Evolutionary conservation across 1,140 invertebrate species (phyloP).

Genomic region (Neoseiulus cucumeris): DNA sequence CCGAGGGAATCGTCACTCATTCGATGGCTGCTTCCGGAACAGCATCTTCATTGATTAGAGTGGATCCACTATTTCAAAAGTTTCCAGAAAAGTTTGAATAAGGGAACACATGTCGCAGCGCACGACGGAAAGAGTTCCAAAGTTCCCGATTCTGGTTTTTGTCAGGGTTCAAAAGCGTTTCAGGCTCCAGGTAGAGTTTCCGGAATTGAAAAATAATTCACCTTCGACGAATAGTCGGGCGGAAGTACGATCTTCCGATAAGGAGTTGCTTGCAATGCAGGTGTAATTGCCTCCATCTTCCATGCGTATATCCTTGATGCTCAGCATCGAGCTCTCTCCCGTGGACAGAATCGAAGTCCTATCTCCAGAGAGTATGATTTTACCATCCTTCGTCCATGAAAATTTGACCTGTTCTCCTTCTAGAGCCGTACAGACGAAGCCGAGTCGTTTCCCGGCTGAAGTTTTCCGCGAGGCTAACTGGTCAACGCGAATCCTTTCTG

Average conservation of each 20-base stretch:
- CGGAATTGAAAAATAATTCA: background rate
- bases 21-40: too few species aligned
- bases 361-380: background rate
- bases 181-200: too few species aligned
- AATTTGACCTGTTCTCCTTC: background rate
- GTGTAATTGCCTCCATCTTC: background rate
- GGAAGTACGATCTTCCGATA: background rate
- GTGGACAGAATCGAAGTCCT: background rate
- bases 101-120: too few species aligned
- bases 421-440: background rate
- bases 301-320: background rate
- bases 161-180: too few species aligned
- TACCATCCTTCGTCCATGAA: background rate
- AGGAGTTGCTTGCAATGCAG: background rate
- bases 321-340: background rate
- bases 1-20: too few species aligned
- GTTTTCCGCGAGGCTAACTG: background rate
- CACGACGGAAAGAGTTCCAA: too few species aligned
- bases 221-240: background rate
- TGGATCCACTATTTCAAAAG: too few species aligned
- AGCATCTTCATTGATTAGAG: too few species aligned
- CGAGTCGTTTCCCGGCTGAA: background rate
- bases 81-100: too few species aligned
- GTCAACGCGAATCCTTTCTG: background rate
- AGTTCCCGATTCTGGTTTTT: too few species aligned